phyloP scores from a whole-genome alignment of 2,113 vertebrate species.

The Sterrhoptilus dennistouni region DNA sequence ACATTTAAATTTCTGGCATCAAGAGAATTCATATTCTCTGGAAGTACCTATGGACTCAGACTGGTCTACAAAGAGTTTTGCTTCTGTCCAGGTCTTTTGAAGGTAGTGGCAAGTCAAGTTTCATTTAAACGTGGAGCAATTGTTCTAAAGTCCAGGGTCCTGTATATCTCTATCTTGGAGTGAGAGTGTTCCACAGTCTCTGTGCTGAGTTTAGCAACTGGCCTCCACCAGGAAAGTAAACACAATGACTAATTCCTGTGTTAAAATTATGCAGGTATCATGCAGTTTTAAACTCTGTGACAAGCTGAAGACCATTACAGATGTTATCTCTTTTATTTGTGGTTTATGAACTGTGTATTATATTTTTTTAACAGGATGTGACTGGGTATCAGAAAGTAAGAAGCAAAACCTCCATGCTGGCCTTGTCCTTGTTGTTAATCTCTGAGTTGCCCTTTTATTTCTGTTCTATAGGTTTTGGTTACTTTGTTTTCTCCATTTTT shows the following conservation, averaged over 20 bases:
- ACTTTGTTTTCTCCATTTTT: background rate
- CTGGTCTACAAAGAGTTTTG: background rate
- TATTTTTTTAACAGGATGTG: rapidly evolving
- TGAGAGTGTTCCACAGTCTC: background rate
- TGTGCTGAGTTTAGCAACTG: background rate
- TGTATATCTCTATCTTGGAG: background rate
- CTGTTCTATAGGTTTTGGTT: background rate
- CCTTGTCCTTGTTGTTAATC: background rate
- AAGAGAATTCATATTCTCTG: background rate
- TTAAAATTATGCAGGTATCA: background rate
- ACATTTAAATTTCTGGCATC: background rate
- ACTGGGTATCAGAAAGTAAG: background rate
- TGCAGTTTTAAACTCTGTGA: background rate
- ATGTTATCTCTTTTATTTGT: background rate
- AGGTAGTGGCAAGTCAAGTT: background rate
- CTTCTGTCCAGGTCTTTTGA: background rate
- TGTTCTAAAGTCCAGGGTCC: background rate
- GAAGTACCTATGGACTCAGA: background rate
- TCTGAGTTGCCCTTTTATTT: background rate
- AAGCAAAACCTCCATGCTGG: background rate
- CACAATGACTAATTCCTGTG: background rate
- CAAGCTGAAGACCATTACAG: background rate
- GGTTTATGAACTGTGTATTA: background rate
- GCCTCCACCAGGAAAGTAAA: background rate
- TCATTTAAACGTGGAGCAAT: background rate